Conservation (phyloP, 2,888 invertebrate genomes). For the Phrixothrix hirtus region DNA sequence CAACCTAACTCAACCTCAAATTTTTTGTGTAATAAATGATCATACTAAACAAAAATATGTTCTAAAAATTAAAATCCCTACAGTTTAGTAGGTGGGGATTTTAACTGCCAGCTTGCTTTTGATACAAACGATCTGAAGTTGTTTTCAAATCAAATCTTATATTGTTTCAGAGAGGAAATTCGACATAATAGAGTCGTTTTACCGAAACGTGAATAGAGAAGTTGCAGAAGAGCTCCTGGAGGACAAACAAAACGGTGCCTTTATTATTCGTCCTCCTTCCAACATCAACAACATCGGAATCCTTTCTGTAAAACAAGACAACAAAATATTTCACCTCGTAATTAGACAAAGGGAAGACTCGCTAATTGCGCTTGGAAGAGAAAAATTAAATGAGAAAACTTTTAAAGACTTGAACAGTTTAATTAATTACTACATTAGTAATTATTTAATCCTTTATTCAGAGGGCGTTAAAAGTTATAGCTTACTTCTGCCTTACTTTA, state of each 20-base stretch:
- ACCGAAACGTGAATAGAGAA: conserved; percentile 60
- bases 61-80: no score
- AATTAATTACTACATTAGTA: conserved; percentile 61
- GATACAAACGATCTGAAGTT: background rate
- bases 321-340: conserved; percentile 63
- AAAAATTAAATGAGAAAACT: conserved; percentile 60
- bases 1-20: no score
- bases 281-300: conserved; percentile 58
- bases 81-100: no score
- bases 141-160: conserved; percentile 6
- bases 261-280: conserved; percentile 62
- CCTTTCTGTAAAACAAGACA: conserved; percentile 60
- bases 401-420: conserved; percentile 60
- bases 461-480: conserved; percentile 59
- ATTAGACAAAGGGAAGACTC: conserved; percentile 59
- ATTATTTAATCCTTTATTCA: conserved; percentile 60
- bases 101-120: no score
- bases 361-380: conserved; percentile 61
- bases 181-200: conserved; percentile 59
- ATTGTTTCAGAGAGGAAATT: conserved; percentile 29
- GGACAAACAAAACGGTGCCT: conserved; percentile 64
- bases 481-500: conserved; percentile 57
- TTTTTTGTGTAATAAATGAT: no score
- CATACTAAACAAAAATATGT: no score
- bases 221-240: conserved; percentile 60